Percentiles rank a stretch among this genome's conserved stretches.
Conservation (phyloP, 2,797 vertebrate genomes). For the Sebastes umbrosus region DNA sequence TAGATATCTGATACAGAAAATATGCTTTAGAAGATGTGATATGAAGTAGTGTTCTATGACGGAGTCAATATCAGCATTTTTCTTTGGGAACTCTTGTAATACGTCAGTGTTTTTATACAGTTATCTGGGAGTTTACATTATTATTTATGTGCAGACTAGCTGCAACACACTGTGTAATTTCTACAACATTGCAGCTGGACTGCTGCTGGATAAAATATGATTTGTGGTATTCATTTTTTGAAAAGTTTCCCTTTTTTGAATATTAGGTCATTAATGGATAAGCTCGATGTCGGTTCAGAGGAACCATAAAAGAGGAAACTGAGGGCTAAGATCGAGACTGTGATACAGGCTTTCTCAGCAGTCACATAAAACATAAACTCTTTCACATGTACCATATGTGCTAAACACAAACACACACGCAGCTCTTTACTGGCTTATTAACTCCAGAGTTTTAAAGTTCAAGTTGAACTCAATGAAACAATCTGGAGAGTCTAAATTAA, state of each 20-base stretch:
- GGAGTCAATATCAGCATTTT: background rate
- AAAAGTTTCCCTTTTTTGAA: background rate
- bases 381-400: background rate
- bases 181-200: background rate
- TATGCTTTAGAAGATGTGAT: background rate
- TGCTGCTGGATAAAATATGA: background rate
- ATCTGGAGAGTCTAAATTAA: background rate
- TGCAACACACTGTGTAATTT: background rate
- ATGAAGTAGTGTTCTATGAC: background rate
- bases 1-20: background rate
- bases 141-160: background rate
- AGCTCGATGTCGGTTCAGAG: background rate
- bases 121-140: background rate
- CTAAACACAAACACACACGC: background rate
- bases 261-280: background rate
- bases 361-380: background rate
- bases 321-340: background rate
- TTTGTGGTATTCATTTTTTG: background rate
- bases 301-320: conserved; percentile 55
- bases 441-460: background rate
- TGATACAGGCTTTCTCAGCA: conserved; percentile 6
- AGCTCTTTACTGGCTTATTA: background rate
- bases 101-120: background rate
- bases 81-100: background rate
- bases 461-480: background rate